Evolutionary conservation across 2,113 vertebrate genomes (phyloP), one percentile per base, ranked within the genome.

Genomic region (Sarotherodon lohbergeri): DNA sequence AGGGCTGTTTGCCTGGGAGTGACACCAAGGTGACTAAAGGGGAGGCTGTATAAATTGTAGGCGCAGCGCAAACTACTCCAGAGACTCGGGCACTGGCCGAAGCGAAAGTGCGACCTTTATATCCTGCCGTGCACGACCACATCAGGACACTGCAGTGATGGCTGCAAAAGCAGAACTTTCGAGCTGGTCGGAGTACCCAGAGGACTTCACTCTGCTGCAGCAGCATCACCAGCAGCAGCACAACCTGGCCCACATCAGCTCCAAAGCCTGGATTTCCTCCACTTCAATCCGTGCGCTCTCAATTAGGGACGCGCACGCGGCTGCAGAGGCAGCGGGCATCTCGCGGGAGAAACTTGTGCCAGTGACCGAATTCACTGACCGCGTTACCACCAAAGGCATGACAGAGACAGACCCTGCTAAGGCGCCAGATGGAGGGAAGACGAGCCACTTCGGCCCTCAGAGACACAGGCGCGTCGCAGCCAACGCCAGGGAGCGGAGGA

Each of bases 401-500:
- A 73, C 89, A 3, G 88, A 84, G 16, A n/a, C 88, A 3, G 80
- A 82, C 29, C 22, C 22, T 5, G 84, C 54, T 24, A 55, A 36
- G 11, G 80, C 88, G 16, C 73, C 36, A 4, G 93, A 86, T 14
- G 86, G 81, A 7, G 84, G 63, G 43, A 85, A 91, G 55, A 36
- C 32, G 36, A 50, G 43, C 66, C 84, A 83, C 78, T 81, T 88
- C 12, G 96, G 90, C 7, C 95, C 96, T 5, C 95, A 95, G 82
- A 96, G 80, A 76, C 96, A 96, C 93, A 68, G 97, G 84, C 95
- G 97, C n/a, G 96, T 97, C 4, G 97, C 97, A 1, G 97, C 97
- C 83, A 97, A 97, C 73, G 97, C 97, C 19, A 84, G 97, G 66
- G 97, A 97, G 91, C 92, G 97, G 86, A 93, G 97, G 32, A 93